Conservation (phyloP, 37 sponge, comb jelly and placozoan genomes). For the Aplysina aerophoba region DNA sequence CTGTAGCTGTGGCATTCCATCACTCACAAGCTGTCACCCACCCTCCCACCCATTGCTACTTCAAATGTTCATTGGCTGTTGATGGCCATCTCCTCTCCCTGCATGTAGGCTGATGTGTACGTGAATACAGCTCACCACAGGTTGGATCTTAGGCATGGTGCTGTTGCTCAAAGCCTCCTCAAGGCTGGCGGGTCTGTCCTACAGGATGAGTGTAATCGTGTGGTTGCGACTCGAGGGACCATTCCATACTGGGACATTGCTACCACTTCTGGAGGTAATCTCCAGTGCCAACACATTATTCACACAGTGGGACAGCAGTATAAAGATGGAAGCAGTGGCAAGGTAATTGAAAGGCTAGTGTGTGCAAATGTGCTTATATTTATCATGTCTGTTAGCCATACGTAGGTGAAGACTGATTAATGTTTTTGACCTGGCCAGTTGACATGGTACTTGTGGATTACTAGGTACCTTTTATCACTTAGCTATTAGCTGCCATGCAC, state of each 20-base stretch:
- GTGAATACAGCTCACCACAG: neutral
- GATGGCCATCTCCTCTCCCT: neutral
- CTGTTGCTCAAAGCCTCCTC: conserved; percentile 39
- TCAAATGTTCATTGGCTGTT: too few relatives aligned
- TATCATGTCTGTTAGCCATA: too few relatives aligned
- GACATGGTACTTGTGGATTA: too few relatives aligned
- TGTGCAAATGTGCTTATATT: too few relatives aligned
- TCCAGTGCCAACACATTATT: conserved; percentile 44
- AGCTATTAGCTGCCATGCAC: too few relatives aligned
- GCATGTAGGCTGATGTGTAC: conserved; percentile 28
- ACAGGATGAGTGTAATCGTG: conserved; percentile 53
- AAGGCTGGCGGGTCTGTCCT: conserved; percentile 50
- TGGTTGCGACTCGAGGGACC: conserved; percentile 11
- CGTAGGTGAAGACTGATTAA: too few relatives aligned
- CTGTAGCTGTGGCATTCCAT: too few relatives aligned
- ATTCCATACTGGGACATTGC: conserved; percentile 48
- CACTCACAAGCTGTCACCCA: too few relatives aligned
- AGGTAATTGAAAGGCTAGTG: too few relatives aligned
- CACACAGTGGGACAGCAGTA: conserved; percentile 48
- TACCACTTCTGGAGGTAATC: conserved; percentile 47
- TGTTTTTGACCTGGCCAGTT: too few relatives aligned
- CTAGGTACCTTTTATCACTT: too few relatives aligned
- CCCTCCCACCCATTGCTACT: too few relatives aligned
- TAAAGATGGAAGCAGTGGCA: conserved; percentile 33
- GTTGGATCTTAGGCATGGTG: conserved; percentile 26